These are phyloP conservation scores for Halisarca cf. caerulea DNA, from an alignment of 37 sponge, comb jelly and placozoan genomes.

Conservation along the genomic window DNA sequence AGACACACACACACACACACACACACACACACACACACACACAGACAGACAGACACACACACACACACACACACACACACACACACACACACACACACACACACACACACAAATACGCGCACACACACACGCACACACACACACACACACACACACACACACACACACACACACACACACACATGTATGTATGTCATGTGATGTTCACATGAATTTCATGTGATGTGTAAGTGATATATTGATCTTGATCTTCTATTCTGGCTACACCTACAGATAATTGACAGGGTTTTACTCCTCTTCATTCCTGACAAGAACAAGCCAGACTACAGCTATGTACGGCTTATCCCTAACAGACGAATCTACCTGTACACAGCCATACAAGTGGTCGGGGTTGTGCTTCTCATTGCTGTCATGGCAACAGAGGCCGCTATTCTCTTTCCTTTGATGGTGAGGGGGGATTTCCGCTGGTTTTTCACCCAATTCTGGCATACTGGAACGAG, in stretches of 20 bases:
- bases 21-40: too few relatives aligned
- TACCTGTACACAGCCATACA: constrained; percentile 74
- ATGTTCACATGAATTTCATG: too few relatives aligned
- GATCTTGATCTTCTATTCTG: background rate
- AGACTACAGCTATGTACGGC: constrained; percentile 74
- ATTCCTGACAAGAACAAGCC: constrained; percentile 85
- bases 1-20: too few relatives aligned
- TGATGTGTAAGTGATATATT: background rate
- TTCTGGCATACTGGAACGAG: too few relatives aligned
- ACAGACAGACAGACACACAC: too few relatives aligned
- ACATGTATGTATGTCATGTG: too few relatives aligned
- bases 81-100: too few relatives aligned
- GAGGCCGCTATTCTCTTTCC: constrained; percentile 70
- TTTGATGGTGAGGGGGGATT: constrained; percentile 71
- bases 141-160: background rate
- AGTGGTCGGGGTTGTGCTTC: constrained; percentile 55
- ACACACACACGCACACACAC: background rate
- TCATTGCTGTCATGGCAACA: constrained; percentile 37
- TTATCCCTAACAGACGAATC: constrained; percentile 71
- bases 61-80: too few relatives aligned
- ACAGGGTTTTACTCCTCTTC: constrained; percentile 63
- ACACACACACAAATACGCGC: too few relatives aligned
- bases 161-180: background rate
- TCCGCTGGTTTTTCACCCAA: too few relatives aligned
- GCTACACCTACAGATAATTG: constrained; percentile 51